Conservation (phyloP, 2,797 vertebrate genomes). For the Psittacula derbiana region DNA sequence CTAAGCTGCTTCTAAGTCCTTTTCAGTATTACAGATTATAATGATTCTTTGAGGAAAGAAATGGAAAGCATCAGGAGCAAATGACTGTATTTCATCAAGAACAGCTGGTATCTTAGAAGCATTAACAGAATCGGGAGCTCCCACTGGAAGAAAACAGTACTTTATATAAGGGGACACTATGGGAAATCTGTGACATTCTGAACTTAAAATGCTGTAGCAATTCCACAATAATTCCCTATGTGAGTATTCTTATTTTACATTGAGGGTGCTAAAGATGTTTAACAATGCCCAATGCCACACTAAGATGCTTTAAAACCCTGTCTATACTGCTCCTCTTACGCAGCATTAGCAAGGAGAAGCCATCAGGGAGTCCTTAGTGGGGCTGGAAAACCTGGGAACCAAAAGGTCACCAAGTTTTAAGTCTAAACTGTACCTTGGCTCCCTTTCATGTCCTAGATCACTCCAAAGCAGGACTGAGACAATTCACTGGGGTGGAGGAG, state of each 20-base stretch:
- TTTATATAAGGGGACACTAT: background rate
- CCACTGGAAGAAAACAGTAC: background rate
- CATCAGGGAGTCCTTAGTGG: background rate
- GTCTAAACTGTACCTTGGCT: background rate
- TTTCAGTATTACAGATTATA: background rate
- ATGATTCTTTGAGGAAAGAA: background rate
- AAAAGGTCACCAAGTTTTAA: background rate
- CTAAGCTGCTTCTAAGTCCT: background rate
- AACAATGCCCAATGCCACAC: background rate
- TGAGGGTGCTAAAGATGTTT: background rate
- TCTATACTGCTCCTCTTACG: background rate
- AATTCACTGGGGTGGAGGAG: background rate
- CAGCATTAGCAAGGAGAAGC: background rate
- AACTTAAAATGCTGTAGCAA: background rate
- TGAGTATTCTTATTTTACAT: background rate
- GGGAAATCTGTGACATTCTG: background rate
- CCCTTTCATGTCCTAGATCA: background rate
- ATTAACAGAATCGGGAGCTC: background rate
- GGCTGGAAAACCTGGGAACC: background rate
- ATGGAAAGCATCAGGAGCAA: background rate
- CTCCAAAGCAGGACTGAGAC: background rate
- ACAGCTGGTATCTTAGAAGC: background rate
- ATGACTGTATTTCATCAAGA: background rate
- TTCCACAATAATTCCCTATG: background rate
- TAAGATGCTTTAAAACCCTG: background rate